phyloP scores from a whole-genome alignment of 2,113 vertebrate genomes.

The Bos taurus region ARS-UCD2.0 NC_037356.1:44122001-44122500 shows the following conservation, averaged over 20 bases:
- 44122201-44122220: neutral
- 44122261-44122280: neutral
- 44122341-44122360: neutral
- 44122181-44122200: neutral
- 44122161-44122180: neutral
- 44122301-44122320: neutral
- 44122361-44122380: fast-evolving
- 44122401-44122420: neutral
- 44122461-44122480: neutral
- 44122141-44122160: neutral
- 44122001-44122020: neutral
- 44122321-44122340: neutral
- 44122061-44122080: neutral
- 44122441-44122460: neutral
- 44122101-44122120: neutral
- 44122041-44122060: neutral
- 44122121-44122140: neutral
- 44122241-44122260: neutral
- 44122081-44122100: neutral
- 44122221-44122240: neutral
- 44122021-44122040: neutral
- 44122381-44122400: neutral
- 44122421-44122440: neutral
- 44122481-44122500: neutral
- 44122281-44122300: neutral